A percentile compares a stretch with the other conserved stretches of the same genome.
Conservation (phyloP, 1,140 invertebrate genomes). For the Ooceraea biroi region DNA sequence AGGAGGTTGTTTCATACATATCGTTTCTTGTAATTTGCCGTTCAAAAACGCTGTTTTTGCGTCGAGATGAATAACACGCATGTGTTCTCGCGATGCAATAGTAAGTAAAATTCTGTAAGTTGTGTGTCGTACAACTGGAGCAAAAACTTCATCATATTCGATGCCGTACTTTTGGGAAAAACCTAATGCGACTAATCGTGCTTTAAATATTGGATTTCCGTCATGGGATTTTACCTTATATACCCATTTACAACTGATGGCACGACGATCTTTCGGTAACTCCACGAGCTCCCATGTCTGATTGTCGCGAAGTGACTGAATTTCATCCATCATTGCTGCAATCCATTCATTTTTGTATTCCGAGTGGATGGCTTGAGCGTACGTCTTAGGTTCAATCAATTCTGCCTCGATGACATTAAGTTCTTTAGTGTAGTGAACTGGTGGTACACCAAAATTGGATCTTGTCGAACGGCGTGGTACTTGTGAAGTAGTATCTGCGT, state of each 20-base stretch:
- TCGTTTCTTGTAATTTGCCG: not conserved
- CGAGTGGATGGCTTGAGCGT: too few species aligned
- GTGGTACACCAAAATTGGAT: too few species aligned
- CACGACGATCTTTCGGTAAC: not conserved
- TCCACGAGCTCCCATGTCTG: not conserved
- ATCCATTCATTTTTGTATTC: too few species aligned
- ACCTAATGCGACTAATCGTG: not conserved
- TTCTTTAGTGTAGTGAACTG: too few species aligned
- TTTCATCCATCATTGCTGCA: not conserved
- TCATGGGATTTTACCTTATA: not conserved
- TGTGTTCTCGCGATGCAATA: not conserved
- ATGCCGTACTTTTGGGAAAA: not conserved
- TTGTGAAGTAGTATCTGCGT: too few species aligned
- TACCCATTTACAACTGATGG: not conserved
- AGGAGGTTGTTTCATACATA: not conserved
- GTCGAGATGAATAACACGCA: not conserved
- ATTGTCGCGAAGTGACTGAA: not conserved
- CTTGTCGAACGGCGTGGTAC: too few species aligned
- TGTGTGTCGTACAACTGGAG: not conserved
- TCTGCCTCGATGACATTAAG: too few species aligned
- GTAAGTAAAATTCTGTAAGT: not conserved
- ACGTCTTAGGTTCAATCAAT: too few species aligned
- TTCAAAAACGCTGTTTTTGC: constrained; percentile 12
- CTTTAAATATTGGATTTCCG: not conserved
- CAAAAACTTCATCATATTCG: not conserved